Evolutionary conservation across 2,888 invertebrate genomes (phyloP).

Genomic region (Xiphydria camelus): DNA sequence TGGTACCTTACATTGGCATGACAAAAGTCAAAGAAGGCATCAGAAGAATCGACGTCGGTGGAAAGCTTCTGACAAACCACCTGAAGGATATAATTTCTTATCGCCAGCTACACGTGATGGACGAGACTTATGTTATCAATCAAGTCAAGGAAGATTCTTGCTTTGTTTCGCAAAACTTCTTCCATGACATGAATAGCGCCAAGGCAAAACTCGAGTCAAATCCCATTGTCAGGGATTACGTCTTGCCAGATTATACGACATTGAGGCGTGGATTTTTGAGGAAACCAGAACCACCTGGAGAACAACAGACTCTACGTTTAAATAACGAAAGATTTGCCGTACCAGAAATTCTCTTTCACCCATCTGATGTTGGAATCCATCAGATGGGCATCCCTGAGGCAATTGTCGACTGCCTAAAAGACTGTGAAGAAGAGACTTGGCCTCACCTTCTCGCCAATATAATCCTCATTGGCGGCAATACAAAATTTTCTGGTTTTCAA

Average conservation of each 20-base stretch:
- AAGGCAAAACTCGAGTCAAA: slow-evolving; percentile 65
- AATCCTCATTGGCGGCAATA: slow-evolving; percentile 80
- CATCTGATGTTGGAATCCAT: slow-evolving; percentile 90
- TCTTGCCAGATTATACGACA: slow-evolving; percentile 93
- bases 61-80: slow-evolving; percentile 96
- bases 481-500: slow-evolving; percentile 81
- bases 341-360: slow-evolving; percentile 93
- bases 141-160: slow-evolving; percentile 98
- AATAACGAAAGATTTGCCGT: slow-evolving; percentile 94
- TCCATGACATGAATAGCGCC: slow-evolving; percentile 75
- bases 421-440: slow-evolving; percentile 74
- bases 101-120: slow-evolving; percentile 95
- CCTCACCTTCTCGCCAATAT: slow-evolving; percentile 82
- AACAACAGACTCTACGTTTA: slow-evolving; percentile 79
- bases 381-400: slow-evolving; percentile 92
- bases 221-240: slow-evolving; percentile 84
- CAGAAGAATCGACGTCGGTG: slow-evolving; percentile 89
- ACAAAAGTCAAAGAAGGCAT: slow-evolving; percentile 69
- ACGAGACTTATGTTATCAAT: slow-evolving; percentile 97
- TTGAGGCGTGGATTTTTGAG: slow-evolving; percentile 78
- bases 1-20: slow-evolving; percentile 85
- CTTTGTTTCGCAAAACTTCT: slow-evolving; percentile 86
- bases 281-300: slow-evolving; percentile 57
- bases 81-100: slow-evolving; percentile 97
- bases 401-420: slow-evolving; percentile 74